Evolutionary conservation across 2,888 invertebrate genomes (phyloP).

Genomic region (Cantharis rustica): DNA sequence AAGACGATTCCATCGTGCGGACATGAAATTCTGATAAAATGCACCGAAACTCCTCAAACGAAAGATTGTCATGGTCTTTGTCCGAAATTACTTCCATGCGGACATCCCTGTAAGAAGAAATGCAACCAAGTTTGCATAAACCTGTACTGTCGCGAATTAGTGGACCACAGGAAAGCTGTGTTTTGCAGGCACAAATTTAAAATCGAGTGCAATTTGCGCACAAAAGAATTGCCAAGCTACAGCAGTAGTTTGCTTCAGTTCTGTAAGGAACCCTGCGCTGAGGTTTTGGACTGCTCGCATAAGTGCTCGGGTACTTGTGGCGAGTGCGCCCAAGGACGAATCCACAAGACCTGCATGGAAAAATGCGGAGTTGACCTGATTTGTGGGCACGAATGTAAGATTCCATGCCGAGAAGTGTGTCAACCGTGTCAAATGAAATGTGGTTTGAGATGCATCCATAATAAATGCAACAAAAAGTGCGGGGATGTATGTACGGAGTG

Average conservation of each 20-base stretch:
- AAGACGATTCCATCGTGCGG: background rate
- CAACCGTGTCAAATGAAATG: conserved; percentile 62
- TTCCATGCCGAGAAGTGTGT: conserved; percentile 62
- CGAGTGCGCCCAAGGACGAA: conserved; percentile 62
- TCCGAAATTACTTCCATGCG: conserved; percentile 32
- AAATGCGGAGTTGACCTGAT: conserved; percentile 63
- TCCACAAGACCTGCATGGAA: conserved; percentile 63
- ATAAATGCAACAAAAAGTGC: conserved; percentile 56
- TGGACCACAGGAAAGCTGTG: conserved; percentile 37
- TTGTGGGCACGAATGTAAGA: conserved; percentile 67
- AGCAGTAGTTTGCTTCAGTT: conserved; percentile 45
- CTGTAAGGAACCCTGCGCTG: conserved; percentile 58
- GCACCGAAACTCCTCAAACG: background rate
- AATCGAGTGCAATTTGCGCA: conserved; percentile 53
- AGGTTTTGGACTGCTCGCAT: conserved; percentile 58
- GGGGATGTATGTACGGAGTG: conserved; percentile 55
- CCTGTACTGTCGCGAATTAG: background rate
- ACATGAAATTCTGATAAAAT: background rate
- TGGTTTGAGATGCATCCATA: conserved; percentile 59
- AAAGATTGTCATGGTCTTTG: background rate
- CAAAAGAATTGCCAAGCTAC: conserved; percentile 5
- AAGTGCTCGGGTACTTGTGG: conserved; percentile 62
- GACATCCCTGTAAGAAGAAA: conserved; percentile 57
- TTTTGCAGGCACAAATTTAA: conserved; percentile 60
- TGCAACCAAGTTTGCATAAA: background rate